phyloP scores from a whole-genome alignment of 2,888 invertebrate genomes.

The Ectemnius lituratus region DNA sequence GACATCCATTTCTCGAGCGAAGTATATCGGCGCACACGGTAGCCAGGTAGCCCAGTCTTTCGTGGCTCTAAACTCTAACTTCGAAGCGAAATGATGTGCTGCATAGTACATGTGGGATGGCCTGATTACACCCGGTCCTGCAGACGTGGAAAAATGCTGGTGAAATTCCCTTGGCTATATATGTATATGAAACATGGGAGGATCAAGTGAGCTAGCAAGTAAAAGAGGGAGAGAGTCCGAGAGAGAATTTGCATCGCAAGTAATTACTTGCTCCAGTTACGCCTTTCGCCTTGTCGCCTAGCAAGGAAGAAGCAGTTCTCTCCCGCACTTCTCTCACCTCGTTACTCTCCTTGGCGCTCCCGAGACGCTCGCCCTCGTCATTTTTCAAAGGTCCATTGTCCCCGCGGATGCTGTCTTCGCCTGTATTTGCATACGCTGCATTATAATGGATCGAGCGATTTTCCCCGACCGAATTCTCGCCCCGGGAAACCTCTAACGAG shows the following conservation, averaged over 20 bases:
- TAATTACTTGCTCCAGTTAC: constrained; percentile 15
- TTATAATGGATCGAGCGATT: constrained; percentile 32
- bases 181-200: no score
- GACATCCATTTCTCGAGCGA: background rate
- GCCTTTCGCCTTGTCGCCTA: background rate
- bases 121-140: background rate
- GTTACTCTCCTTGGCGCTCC: no score
- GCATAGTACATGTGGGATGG: background rate
- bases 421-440: constrained; percentile 52
- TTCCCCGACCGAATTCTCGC: no score
- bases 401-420: constrained; percentile 9
- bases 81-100: background rate
- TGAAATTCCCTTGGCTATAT: background rate
- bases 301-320: no score
- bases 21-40: no score
- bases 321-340: no score
- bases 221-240: no score
- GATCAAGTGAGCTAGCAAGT: no score
- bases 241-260: background rate
- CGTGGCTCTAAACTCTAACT: no score
- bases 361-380: background rate
- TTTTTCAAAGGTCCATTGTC: constrained; percentile 30
- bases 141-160: background rate
- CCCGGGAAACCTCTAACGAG: constrained; percentile 50
- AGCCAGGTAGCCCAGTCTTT: no score